Conservation (phyloP, 2,113 vertebrate species). For the Heliornis fulica region DNA sequence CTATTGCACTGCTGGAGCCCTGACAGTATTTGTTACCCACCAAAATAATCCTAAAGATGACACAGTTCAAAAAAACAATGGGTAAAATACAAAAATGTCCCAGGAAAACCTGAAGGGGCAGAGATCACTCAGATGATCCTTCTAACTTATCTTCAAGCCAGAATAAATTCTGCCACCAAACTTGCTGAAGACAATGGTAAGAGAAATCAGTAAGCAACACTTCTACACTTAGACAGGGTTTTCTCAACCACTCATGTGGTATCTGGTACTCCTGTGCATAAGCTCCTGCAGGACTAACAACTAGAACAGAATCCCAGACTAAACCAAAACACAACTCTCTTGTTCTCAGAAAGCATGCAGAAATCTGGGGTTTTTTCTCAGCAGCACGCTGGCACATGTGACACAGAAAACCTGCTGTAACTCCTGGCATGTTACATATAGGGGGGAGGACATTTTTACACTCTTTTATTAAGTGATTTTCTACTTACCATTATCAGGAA, state of each 20-base stretch:
- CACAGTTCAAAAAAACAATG: not conserved
- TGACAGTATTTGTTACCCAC: not conserved
- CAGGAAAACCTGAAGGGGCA: not conserved
- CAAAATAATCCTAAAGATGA: not conserved
- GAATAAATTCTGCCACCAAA: not conserved
- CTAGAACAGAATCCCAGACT: not conserved
- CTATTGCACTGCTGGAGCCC: not conserved
- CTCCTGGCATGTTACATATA: not conserved
- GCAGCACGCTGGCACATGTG: not conserved
- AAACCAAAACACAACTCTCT: not conserved
- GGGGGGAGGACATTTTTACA: no score
- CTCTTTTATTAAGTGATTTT: not conserved
- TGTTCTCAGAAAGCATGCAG: not conserved
- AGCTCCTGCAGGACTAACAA: not conserved
- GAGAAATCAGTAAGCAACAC: not conserved
- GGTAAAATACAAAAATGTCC: not conserved
- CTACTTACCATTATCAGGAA: slow-evolving; percentile 89
- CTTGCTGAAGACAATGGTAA: not conserved
- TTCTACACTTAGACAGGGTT: not conserved
- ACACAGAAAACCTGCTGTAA: not conserved
- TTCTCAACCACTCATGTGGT: not conserved
- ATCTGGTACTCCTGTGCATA: not conserved
- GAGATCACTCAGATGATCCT: not conserved
- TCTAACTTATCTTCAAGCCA: not conserved
- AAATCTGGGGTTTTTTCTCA: not conserved